phyloP scores from a whole-genome alignment of 2,888 invertebrate species.

The Cybosia mesomella region DNA sequence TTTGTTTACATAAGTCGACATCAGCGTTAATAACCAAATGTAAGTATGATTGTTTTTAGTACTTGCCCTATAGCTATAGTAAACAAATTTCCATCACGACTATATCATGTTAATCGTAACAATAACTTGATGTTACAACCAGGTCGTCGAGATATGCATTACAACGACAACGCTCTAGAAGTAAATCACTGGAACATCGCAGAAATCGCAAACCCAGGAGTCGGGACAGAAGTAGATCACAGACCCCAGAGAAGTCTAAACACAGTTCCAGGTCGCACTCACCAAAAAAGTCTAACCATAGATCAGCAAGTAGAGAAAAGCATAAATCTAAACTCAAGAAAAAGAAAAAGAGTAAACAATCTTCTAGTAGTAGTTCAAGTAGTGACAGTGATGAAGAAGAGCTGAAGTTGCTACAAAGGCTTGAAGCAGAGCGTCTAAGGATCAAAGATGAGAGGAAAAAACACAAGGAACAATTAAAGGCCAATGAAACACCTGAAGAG shows the following conservation, averaged over 20 bases:
- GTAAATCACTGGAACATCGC: constrained; percentile 59
- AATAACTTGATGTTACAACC: constrained; percentile 2
- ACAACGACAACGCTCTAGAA: constrained; percentile 59
- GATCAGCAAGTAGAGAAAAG: constrained; percentile 62
- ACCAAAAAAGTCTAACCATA: constrained; percentile 42
- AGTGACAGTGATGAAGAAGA: constrained; percentile 85
- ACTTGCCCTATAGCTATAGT: no score
- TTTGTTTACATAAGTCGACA: neutral
- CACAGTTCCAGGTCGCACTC: constrained; percentile 53
- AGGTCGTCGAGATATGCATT: constrained; percentile 74
- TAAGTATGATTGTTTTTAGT: neutral
- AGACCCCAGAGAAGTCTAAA: constrained; percentile 47
- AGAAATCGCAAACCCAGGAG: constrained; percentile 53
- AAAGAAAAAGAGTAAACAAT: constrained; percentile 61
- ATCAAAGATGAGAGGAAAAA: constrained; percentile 89
- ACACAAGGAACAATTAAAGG: constrained; percentile 93
- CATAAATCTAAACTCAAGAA: constrained; percentile 68
- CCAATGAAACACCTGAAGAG: constrained; percentile 98
- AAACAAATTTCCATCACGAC: neutral
- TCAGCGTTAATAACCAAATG: constrained; percentile 1
- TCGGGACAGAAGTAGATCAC: constrained; percentile 54
- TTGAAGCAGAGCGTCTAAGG: constrained; percentile 90
- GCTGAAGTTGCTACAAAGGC: constrained; percentile 89
- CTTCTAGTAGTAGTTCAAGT: constrained; percentile 67
- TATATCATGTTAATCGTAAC: neutral